Evolutionary conservation across 2,888 invertebrate species (phyloP).

Genomic region (Polyommatus icarus): DNA sequence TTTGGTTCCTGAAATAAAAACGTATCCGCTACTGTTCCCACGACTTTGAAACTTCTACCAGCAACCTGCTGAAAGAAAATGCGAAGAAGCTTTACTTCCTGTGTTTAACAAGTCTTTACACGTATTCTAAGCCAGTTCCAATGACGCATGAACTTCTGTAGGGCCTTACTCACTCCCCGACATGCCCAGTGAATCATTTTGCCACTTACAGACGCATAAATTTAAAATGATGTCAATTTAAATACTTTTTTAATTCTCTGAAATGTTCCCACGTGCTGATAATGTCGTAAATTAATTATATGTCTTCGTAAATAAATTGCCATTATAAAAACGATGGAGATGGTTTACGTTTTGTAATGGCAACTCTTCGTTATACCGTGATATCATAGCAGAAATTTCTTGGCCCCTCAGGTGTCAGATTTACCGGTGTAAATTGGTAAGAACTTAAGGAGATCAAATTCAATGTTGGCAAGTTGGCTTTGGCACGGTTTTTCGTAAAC

Average conservation of each 20-base stretch:
- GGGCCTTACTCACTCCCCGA: conserved; percentile 29
- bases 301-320: not conserved
- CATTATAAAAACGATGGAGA: not conserved
- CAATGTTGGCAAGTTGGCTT: not conserved
- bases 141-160: conserved; percentile 30
- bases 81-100: not conserved
- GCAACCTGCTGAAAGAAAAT: not conserved
- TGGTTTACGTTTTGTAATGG: not conserved
- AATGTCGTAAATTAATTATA: conserved; percentile 27
- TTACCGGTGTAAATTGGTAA: not conserved
- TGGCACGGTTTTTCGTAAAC: not conserved
- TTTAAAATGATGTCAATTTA: conserved; percentile 3
- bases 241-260: conserved; percentile 27
- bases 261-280: conserved; percentile 25
- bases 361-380: not conserved
- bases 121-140: not conserved
- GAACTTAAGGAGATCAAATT: not conserved
- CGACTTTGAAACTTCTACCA: not conserved
- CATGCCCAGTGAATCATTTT: conserved; percentile 21
- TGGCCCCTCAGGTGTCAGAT: not conserved
- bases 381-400: not conserved
- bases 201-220: conserved; percentile 25
- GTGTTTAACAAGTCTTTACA: not conserved
- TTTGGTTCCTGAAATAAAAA: not conserved
- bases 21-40: not conserved